These are phyloP conservation scores for Trigoniulus corallinus DNA, from an alignment of 1,140 invertebrate species.

Conservation along the genomic window DNA sequence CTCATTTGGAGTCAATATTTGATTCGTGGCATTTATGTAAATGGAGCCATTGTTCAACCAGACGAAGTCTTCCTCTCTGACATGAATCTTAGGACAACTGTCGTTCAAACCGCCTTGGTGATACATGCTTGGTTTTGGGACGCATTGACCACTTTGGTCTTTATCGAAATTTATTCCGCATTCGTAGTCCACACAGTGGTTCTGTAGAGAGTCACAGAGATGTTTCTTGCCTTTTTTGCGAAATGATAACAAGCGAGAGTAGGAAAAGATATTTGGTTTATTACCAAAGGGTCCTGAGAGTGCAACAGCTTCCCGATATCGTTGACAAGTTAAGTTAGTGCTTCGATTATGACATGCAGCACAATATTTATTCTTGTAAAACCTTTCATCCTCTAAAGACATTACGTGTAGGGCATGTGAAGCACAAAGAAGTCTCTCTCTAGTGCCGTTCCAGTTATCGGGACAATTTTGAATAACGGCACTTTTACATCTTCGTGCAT, in stretches of 20 bases:
- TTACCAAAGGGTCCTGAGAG: too few relatives aligned
- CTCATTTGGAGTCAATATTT: slow-evolving; percentile 9
- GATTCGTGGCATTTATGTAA: slow-evolving; percentile 12
- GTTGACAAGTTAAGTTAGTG: too few relatives aligned
- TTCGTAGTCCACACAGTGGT: slow-evolving; percentile 14
- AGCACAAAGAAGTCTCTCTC: not conserved
- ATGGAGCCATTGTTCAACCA: slow-evolving; percentile 11
- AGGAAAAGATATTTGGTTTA: too few relatives aligned
- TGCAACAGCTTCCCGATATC: too few relatives aligned
- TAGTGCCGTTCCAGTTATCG: not conserved
- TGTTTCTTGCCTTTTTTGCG: too few relatives aligned
- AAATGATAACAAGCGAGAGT: too few relatives aligned
- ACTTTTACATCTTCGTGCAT: not conserved
- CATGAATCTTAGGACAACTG: not conserved
- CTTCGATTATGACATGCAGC: slow-evolving; percentile 24
- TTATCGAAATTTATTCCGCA: slow-evolving; percentile 15
- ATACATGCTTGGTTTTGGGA: not conserved
- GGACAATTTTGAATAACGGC: not conserved
- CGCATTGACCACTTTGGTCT: slow-evolving; percentile 5
- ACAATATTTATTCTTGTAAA: slow-evolving; percentile 27
- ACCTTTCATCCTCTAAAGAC: not conserved
- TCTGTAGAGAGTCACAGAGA: slow-evolving; percentile 18
- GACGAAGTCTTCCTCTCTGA: slow-evolving; percentile 7
- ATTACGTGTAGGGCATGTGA: not conserved
- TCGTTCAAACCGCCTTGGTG: too few relatives aligned